Percentiles rank a stretch among this genome's conserved stretches.
Conservation (phyloP, 1,140 invertebrate genomes). For the Magallana ariakensis region DNA sequence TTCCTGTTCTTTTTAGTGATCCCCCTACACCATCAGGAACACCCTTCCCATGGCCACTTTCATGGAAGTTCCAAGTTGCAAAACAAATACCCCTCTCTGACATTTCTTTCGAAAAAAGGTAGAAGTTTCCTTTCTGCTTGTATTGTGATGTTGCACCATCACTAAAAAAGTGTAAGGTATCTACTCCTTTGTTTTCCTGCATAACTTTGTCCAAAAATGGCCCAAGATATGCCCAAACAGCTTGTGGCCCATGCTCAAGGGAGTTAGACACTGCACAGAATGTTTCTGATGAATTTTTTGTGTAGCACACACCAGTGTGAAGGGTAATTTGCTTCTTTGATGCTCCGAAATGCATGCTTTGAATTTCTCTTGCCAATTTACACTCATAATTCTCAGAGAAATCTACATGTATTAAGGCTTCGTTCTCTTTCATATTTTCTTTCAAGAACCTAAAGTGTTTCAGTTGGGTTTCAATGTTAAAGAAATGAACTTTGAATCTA, state of each 20-base stretch:
- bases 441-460: background rate
- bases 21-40: constrained; percentile 80
- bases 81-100: constrained; percentile 54
- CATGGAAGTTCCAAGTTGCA: constrained; percentile 78
- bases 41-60: constrained; percentile 80
- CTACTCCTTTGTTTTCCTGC: constrained; percentile 46
- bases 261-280: constrained; percentile 59
- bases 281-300: constrained; percentile 22
- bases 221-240: constrained; percentile 54
- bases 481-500: constrained; percentile 8
- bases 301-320: constrained; percentile 45
- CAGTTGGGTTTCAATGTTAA: constrained; percentile 3
- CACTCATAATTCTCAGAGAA: constrained; percentile 52
- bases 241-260: no score
- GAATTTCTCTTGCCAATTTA: constrained; percentile 46
- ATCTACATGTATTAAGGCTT: constrained; percentile 32
- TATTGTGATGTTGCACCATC: constrained; percentile 68
- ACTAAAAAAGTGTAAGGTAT: constrained; percentile 57
- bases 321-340: constrained; percentile 47
- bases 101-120: constrained; percentile 56
- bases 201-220: constrained; percentile 59
- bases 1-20: constrained; percentile 76
- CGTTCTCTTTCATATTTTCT: background rate
- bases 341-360: constrained; percentile 51
- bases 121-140: constrained; percentile 63